phyloP scores from a whole-genome alignment of 2,888 invertebrate genomes.

The Trachelus troglodyta region DNA sequence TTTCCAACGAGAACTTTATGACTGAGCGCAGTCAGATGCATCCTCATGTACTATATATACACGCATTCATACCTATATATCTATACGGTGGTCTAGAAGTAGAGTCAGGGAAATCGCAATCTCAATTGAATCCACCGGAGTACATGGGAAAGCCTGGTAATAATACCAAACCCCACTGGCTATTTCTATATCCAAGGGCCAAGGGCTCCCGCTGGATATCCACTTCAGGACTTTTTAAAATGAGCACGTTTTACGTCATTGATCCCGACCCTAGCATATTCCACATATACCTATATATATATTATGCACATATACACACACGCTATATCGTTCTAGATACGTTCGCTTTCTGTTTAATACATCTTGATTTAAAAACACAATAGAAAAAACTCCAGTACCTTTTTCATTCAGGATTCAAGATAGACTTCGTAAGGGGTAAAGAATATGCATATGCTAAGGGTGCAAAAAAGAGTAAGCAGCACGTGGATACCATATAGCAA shows the following conservation, averaged over 20 bases:
- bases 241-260: neutral
- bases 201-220: neutral
- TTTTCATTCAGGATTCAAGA: neutral
- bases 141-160: neutral
- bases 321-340: neutral
- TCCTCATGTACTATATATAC: conserved; percentile 10
- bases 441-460: neutral
- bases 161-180: neutral
- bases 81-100: neutral
- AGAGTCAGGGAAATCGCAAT: neutral
- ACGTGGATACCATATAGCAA: neutral
- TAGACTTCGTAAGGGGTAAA: neutral
- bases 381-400: neutral
- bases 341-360: neutral
- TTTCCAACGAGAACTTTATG: neutral
- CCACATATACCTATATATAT: neutral
- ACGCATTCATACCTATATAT: conserved; percentile 14
- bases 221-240: neutral
- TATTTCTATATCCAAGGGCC: neutral
- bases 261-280: neutral
- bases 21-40: conserved; percentile 12
- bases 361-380: neutral
- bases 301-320: neutral
- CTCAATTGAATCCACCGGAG: neutral
- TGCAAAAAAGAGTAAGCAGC: neutral